Evolutionary conservation across 2,113 vertebrate genomes (phyloP).

Genomic region (Pipra filicauda): DNA sequence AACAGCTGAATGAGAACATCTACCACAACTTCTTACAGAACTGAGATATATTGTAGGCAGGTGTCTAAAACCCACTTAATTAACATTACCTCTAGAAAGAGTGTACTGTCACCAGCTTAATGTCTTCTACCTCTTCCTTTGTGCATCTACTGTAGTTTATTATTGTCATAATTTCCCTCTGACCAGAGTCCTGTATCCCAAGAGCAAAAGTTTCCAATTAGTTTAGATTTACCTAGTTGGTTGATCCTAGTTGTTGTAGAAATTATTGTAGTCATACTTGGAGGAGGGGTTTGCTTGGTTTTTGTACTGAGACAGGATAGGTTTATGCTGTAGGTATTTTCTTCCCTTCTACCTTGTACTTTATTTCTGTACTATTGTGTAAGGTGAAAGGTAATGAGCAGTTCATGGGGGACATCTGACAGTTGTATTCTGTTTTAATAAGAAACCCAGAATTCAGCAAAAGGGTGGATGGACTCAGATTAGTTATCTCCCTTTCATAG

Average conservation of each 20-base stretch:
- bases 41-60: not conserved
- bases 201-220: not conserved
- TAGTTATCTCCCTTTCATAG: not conserved
- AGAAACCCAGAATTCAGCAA: not conserved
- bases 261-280: not conserved
- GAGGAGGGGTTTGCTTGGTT: not conserved
- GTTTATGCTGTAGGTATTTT: not conserved
- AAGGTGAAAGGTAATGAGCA: not conserved
- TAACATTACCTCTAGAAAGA: not conserved
- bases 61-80: not conserved
- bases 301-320: not conserved
- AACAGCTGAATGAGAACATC: not conserved
- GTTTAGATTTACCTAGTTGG: not conserved
- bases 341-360: not conserved
- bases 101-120: rapidly evolving
- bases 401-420: not conserved
- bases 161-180: not conserved
- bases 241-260: not conserved
- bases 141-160: not conserved
- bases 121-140: not conserved
- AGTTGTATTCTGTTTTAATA: not conserved
- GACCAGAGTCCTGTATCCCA: not conserved
- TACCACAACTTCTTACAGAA: not conserved
- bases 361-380: not conserved
- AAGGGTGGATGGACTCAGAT: not conserved